These are phyloP conservation scores for Drosophila rufa DNA, from an alignment of 1,140 invertebrate genomes.

Conservation along the genomic window DNA sequence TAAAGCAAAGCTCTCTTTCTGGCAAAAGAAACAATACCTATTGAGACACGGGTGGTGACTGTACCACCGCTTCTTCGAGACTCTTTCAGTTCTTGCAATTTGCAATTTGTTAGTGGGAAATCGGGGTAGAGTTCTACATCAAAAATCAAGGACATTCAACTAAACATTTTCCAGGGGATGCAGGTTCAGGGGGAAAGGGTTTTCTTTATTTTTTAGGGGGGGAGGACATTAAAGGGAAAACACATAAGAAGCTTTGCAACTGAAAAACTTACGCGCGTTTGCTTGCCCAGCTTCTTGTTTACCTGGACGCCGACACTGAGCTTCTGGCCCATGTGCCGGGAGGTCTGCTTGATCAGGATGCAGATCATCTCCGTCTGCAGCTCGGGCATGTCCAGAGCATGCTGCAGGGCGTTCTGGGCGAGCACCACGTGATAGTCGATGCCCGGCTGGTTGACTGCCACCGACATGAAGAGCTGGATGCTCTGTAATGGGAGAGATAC, in stretches of 20 bases:
- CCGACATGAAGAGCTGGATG: constrained; percentile 97
- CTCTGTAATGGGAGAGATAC: constrained; percentile 87
- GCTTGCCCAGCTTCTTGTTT: constrained; percentile 87
- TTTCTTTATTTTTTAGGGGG: background rate
- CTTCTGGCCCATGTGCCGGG: constrained; percentile 93
- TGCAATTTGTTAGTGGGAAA: constrained; percentile 36
- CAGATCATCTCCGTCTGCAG: constrained; percentile 96
- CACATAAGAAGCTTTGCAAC: constrained; percentile 85
- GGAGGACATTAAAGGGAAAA: background rate
- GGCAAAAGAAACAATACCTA: constrained; percentile 42
- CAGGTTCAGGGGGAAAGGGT: constrained; percentile 6
- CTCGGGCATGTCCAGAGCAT: constrained; percentile 94
- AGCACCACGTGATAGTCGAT: constrained; percentile 98
- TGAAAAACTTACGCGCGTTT: constrained; percentile 89
- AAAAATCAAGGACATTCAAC: constrained; percentile 49
- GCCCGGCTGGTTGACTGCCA: constrained; percentile 96
- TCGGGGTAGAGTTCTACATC: constrained; percentile 17
- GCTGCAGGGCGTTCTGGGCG: constrained; percentile 96
- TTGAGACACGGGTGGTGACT: constrained; percentile 8
- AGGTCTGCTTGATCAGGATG: constrained; percentile 96
- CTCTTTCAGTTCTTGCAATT: constrained; percentile 5
- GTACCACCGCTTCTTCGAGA: constrained; percentile 11
- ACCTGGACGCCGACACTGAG: constrained; percentile 94
- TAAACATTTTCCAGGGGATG: constrained; percentile 31
- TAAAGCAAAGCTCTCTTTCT: constrained; percentile 65